Conservation (phyloP, 2,113 vertebrate genomes). For the Corythornis vintsioides region DNA sequence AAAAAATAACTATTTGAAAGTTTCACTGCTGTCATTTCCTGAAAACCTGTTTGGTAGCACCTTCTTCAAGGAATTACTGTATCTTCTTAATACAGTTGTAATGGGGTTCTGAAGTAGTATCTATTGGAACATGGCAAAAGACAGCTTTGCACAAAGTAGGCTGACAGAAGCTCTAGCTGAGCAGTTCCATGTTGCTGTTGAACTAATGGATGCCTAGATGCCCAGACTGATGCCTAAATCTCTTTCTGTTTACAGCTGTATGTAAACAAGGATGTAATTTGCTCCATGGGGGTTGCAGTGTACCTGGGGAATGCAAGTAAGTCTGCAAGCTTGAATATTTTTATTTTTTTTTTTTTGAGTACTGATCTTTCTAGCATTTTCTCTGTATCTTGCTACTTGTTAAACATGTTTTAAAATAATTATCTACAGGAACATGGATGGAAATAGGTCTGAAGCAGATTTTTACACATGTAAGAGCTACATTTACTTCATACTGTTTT, state of each 20-base stretch:
- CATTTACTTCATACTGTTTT: background rate
- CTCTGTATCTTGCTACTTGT: background rate
- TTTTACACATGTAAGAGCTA: background rate
- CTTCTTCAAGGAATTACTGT: background rate
- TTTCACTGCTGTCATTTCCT: background rate
- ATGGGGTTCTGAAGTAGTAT: background rate
- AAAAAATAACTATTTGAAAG: background rate
- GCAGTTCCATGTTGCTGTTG: background rate
- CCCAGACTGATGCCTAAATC: background rate
- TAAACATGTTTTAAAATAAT: background rate
- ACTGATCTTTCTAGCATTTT: background rate
- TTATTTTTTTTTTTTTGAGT: background rate
- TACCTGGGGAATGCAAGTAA: slow-evolving; percentile 93
- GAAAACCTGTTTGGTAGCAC: background rate
- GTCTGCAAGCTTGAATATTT: slow-evolving; percentile 46
- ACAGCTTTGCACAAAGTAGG: background rate
- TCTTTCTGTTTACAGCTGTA: slow-evolving; percentile 80
- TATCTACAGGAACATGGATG: background rate
- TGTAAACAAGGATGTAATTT: slow-evolving; percentile 93
- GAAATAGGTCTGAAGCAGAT: background rate
- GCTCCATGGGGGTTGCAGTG: slow-evolving; percentile 82
- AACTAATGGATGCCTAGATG: background rate
- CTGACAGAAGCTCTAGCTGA: background rate
- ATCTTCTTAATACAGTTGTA: background rate
- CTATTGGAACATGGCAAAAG: background rate